Evolutionary conservation across 2,113 vertebrate genomes (phyloP), one percentile per base, ranked within the genome.

Genomic region (Turnix velox): DNA sequence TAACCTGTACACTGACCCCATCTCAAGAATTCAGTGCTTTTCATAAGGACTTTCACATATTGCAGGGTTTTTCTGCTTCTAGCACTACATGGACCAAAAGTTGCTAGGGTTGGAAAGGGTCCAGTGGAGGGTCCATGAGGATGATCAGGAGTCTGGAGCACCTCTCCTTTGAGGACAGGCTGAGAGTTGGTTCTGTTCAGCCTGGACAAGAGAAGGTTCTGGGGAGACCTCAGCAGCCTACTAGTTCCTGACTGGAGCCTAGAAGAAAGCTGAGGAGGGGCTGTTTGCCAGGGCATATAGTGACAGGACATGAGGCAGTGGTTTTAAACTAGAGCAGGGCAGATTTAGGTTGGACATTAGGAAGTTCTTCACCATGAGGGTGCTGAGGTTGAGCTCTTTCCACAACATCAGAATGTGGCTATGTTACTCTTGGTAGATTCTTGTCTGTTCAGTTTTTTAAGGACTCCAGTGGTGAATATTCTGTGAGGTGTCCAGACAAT

Each of bases 401-500:
- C 14, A 5, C 43, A 10, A 0, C 27, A 20, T 37, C 7, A 59
- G 4, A 0, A 0, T 65, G 25, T 10, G 4, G 17, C 12, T 76
- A 2, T 37, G 14, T 58, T 65, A 37, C 25, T 84, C 23, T 65
- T 74, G 37, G 25, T 30, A 46, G 49, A 46, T 51, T 3, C 31
- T 84, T 87, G 27, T 61, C 37, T 73, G 8, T 69, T 35, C 15
- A 55, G 13, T 84, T 27, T 30, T 78, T 61, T 28, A 68, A 63
- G 2, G 2, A 55, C 16, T 24, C 35, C 8, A 7, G 63, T 30
- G 14, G 2, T 63, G 19, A 40, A 59, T 19, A 73, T 61, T 54
- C 13, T 6, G 31, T 0, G 0, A 58, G 17, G 17, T 65, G 4
- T 7, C 9, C 25, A 20, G 28, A 9, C 12, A 28, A 12, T 15